Evolutionary conservation across 2,113 vertebrate genomes (phyloP).

Genomic region (Ondatra zibethicus): DNA sequence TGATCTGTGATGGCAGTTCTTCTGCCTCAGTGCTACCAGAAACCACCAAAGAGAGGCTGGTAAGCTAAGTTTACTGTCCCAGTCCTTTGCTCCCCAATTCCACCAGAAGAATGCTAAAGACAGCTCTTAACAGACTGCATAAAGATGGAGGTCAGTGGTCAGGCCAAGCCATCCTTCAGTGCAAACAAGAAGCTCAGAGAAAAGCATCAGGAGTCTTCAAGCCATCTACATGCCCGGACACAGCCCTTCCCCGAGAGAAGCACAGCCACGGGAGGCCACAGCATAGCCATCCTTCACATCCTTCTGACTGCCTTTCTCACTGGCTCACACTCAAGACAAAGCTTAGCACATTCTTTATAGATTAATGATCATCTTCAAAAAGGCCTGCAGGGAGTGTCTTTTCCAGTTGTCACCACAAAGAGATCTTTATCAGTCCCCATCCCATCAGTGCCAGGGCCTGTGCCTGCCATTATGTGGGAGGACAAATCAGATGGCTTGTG

Average conservation of each 20-base stretch:
- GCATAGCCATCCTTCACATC: constrained; percentile 39
- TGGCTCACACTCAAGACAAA: constrained; percentile 54
- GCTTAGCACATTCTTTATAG: constrained; percentile 49
- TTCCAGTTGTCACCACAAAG: constrained; percentile 80
- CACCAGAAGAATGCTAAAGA: constrained; percentile 64
- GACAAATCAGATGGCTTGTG: constrained; percentile 24
- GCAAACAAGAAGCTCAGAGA: constrained; percentile 60
- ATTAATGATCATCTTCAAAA: constrained; percentile 74
- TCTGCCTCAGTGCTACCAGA: constrained; percentile 36
- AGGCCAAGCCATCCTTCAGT: constrained; percentile 46
- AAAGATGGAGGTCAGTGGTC: constrained; percentile 53
- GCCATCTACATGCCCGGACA: background rate
- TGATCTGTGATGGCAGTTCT: background rate
- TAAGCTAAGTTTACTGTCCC: background rate
- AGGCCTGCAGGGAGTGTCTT: constrained; percentile 76
- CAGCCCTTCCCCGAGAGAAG: background rate
- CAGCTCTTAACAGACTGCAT: constrained; percentile 61
- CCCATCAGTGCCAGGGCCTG: constrained; percentile 70
- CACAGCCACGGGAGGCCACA: background rate
- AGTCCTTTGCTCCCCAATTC: background rate
- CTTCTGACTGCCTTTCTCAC: constrained; percentile 56
- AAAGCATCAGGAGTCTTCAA: constrained; percentile 73
- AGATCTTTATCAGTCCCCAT: constrained; percentile 67
- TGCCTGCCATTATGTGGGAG: constrained; percentile 50
- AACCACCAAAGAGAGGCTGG: background rate